phyloP scores from a whole-genome alignment of 1,140 invertebrate genomes.

The Archivesica marissinica region DNA sequence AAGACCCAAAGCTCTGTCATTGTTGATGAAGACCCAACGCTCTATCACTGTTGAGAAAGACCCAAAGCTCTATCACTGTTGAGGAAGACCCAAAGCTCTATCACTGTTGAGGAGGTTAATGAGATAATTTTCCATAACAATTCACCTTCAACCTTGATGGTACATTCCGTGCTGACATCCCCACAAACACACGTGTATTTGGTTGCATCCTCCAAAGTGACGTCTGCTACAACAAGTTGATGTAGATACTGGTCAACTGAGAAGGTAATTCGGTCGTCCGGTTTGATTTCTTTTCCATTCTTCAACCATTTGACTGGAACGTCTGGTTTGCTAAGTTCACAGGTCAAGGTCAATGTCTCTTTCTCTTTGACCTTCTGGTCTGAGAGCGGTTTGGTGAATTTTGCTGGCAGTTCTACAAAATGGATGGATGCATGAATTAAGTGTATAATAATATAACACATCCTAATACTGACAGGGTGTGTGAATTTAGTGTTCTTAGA shows the following conservation, averaged over 20 bases:
- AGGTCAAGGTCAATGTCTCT: conserved; percentile 77
- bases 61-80: too few relatives aligned
- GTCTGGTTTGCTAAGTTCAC: conserved; percentile 79
- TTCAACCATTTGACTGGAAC: conserved; percentile 81
- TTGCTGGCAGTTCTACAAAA: conserved; percentile 74
- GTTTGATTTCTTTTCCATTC: conserved; percentile 82
- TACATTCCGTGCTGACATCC: conserved; percentile 68
- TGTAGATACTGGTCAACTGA: conserved; percentile 69
- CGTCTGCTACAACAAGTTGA: conserved; percentile 69
- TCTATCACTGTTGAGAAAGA: too few relatives aligned
- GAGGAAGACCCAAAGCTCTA: too few relatives aligned
- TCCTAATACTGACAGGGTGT: too few relatives aligned
- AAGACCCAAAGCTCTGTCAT: too few relatives aligned
- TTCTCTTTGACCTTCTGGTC: conserved; percentile 75
- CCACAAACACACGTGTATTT: conserved; percentile 77
- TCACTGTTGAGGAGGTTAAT: too few relatives aligned
- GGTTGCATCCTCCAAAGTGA: conserved; percentile 67
- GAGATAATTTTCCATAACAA: too few relatives aligned
- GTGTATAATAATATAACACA: too few relatives aligned
- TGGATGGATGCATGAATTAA: background rate
- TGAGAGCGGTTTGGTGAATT: conserved; percentile 76
- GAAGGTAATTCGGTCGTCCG: conserved; percentile 81
- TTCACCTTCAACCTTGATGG: conserved; percentile 68
- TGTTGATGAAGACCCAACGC: too few relatives aligned
- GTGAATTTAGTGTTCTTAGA: too few relatives aligned